Percentiles rank a stretch among this genome's conserved stretches.
These are phyloP conservation scores for Sphaerophoria rueppellii DNA, from an alignment of 2,888 invertebrate species.

Conservation along the genomic window DNA sequence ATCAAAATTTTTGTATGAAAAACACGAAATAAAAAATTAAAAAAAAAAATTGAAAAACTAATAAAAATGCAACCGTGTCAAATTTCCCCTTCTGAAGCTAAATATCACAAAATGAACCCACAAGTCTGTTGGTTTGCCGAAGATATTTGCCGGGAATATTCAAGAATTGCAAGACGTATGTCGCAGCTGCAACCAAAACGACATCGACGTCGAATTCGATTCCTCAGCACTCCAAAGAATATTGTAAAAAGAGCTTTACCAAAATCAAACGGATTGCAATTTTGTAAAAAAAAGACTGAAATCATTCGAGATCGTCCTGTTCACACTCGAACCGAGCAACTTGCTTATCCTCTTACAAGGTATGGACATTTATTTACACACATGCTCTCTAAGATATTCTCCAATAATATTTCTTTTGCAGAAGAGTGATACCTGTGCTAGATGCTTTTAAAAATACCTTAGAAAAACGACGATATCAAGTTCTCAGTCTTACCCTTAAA, in stretches of 20 bases:
- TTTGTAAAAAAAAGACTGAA: constrained; percentile 18
- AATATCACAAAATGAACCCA: no score
- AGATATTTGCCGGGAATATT: constrained; percentile 32
- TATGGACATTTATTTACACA: constrained; percentile 21
- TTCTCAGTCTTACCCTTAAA: constrained; percentile 78
- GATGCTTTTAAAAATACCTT: neutral
- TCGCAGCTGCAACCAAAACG: constrained; percentile 30
- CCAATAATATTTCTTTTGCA: neutral
- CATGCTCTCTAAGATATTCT: neutral
- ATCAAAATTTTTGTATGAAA: no score
- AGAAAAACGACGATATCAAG: constrained; percentile 61
- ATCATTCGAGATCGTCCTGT: constrained; percentile 67
- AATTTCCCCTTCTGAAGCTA: no score
- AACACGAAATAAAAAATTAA: no score
- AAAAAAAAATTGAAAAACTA: no score
- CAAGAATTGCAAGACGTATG: neutral
- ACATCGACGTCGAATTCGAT: constrained; percentile 21
- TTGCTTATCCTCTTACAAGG: constrained; percentile 78
- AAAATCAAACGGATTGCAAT: no score
- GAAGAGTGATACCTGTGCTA: constrained; percentile 22
- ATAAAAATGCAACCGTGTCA: no score
- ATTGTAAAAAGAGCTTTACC: neutral
- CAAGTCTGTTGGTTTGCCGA: neutral
- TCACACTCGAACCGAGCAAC: constrained; percentile 79
- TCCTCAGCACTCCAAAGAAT: constrained; percentile 42